Evolutionary conservation across 2,888 invertebrate species (phyloP).

Genomic region (Exocentrus adspersus): DNA sequence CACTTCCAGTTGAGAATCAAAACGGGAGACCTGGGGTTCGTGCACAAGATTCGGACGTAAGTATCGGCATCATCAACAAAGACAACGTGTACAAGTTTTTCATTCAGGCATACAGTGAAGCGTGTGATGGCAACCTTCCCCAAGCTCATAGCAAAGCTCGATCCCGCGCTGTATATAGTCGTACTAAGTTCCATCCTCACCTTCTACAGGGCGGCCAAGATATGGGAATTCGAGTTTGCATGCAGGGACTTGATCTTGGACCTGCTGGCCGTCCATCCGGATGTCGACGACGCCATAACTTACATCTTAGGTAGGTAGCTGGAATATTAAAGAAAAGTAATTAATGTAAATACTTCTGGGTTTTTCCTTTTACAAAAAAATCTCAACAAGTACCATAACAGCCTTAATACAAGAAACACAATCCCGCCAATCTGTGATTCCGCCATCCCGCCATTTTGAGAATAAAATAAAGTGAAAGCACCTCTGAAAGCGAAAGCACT

Average conservation of each 20-base stretch:
- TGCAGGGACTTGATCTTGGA: slow-evolving; percentile 55
- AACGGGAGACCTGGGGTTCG: slow-evolving; percentile 26
- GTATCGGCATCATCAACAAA: too few species aligned
- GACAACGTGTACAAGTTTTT: too few species aligned
- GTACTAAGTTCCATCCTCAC: slow-evolving; percentile 57
- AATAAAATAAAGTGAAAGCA: too few species aligned
- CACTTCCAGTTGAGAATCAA: slow-evolving; percentile 54
- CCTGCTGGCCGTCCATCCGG: slow-evolving; percentile 48
- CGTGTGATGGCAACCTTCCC: slow-evolving; percentile 39
- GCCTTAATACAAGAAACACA: too few species aligned
- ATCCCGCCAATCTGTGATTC: too few species aligned
- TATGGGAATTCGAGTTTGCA: slow-evolving; percentile 62
- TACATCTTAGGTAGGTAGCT: background rate
- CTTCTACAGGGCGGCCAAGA: slow-evolving; percentile 56
- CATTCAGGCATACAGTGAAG: background rate
- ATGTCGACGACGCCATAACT: slow-evolving; percentile 39
- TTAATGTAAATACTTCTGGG: background rate
- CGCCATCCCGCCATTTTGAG: too few species aligned
- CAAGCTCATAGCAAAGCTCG: slow-evolving; percentile 38
- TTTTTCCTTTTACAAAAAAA: too few species aligned
- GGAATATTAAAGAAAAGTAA: background rate
- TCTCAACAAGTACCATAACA: too few species aligned
- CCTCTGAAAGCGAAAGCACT: too few species aligned
- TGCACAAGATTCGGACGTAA: slow-evolving; percentile 29
- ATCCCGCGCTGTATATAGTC: slow-evolving; percentile 51